These are phyloP conservation scores for Chironomus riparius DNA, from an alignment of 2,888 invertebrate species.

Conservation along the genomic window DNA sequence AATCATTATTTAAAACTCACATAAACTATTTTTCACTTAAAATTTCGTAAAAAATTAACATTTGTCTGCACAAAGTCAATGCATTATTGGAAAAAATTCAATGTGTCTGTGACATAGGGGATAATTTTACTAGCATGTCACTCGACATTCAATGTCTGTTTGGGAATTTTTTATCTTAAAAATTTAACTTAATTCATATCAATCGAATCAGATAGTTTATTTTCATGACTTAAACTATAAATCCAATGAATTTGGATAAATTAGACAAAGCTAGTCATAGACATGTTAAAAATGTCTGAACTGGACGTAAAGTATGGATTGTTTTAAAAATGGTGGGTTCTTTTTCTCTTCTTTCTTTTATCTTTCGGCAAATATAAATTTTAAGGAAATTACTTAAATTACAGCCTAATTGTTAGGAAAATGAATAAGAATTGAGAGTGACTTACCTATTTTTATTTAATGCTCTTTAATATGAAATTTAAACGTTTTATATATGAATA, in stretches of 20 bases:
- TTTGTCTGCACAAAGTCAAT: slow-evolving; percentile 24
- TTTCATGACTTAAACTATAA: too few relatives aligned
- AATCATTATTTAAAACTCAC: not conserved
- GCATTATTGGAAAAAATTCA: slow-evolving; percentile 16
- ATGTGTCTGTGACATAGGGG: slow-evolving; percentile 14
- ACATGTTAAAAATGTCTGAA: not conserved
- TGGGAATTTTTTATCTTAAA: too few relatives aligned
- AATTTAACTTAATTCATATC: too few relatives aligned
- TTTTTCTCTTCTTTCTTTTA: not conserved
- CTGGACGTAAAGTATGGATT: slow-evolving; percentile 14
- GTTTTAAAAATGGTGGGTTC: slow-evolving; percentile 21
- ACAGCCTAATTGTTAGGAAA: too few relatives aligned
- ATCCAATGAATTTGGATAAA: too few relatives aligned
- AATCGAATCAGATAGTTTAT: too few relatives aligned
- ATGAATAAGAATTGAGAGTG: too few relatives aligned
- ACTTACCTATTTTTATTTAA: too few relatives aligned
- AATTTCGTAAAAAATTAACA: slow-evolving; percentile 10
- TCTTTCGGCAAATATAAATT: not conserved
- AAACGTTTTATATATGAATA: not conserved
- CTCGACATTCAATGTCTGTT: not conserved
- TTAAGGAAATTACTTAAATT: too few relatives aligned
- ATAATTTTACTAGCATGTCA: not conserved
- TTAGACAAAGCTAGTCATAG: too few relatives aligned
- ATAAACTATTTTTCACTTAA: slow-evolving; percentile 18
- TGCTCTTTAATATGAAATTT: not conserved